Percentiles rank a stretch among this genome's conserved stretches.
phyloP scores from a whole-genome alignment of 2,888 invertebrate genomes.

The Polydrusus tereticollis region DNA sequence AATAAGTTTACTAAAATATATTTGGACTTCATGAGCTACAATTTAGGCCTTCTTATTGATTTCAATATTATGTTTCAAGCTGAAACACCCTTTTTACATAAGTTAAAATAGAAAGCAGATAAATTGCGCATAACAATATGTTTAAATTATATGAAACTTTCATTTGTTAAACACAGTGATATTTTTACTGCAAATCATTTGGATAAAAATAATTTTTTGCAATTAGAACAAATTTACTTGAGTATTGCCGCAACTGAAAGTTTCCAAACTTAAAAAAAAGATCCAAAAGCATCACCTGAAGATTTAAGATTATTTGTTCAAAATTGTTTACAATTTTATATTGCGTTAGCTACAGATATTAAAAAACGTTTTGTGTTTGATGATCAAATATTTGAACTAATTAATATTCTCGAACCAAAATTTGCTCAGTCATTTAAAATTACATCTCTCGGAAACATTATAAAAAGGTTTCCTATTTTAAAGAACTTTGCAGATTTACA shows the following conservation, averaged over 20 bases:
- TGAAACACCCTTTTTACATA: background rate
- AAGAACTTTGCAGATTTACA: background rate
- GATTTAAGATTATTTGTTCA: background rate
- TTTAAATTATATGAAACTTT: background rate
- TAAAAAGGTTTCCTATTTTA: background rate
- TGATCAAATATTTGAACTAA: background rate
- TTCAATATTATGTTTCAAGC: slow-evolving; percentile 54
- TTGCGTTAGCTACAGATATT: background rate
- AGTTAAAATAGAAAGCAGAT: background rate
- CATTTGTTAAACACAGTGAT: background rate
- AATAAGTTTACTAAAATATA: slow-evolving; percentile 56
- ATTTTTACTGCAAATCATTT: background rate
- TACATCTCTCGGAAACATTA: background rate
- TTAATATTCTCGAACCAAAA: background rate
- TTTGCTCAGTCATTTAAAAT: background rate
- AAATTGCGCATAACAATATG: background rate
- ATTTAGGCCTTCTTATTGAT: slow-evolving; percentile 49
- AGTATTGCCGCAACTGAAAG: background rate
- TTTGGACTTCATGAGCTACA: slow-evolving; percentile 55
- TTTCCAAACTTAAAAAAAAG: background rate
- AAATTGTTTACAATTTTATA: background rate
- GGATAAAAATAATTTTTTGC: background rate
- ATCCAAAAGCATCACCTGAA: background rate
- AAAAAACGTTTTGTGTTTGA: background rate
- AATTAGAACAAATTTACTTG: background rate